Evolutionary conservation across 2,888 invertebrate genomes (phyloP), one percentile per base, ranked within the genome.

Genomic region (Diadromus collaris): DNA sequence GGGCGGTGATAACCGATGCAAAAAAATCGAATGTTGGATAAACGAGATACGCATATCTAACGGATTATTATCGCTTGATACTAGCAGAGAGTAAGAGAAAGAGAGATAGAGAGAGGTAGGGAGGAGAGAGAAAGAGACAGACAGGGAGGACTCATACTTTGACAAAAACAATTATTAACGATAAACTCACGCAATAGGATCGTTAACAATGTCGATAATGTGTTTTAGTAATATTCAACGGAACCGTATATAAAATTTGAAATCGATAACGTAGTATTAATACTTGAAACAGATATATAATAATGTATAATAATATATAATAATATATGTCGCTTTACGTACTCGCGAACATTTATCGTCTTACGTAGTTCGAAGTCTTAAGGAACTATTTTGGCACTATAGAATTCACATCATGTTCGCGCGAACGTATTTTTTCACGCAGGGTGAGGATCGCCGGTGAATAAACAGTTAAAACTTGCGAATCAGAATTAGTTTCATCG

Each of bases 241-340:
- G 80, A 89, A 88, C 83, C 86, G 84, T 89, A 88, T 79, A 79
- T 89, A 89, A 89, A 89, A 89, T 89, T 80, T 89, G 86, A 86
- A 88, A 86, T 87, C 78, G 75, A 81, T 88, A 89, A 88, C 88
- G 84, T 72, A 76, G 71, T 82, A 82, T 80, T 83, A 78, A 82
- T 84, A 81, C 78, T 80, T 73, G 79, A 83, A 86, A 86, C 84
- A 82, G 83, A 84, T 76, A 83, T 83, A 84, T 58, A 58, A 46
- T 61, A 29, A 64, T 54, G 16, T 16, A 56, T 70, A 69, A 65
- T 38, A 19, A 58, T 69, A 48, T 51, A 51, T 70, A 70, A 56
- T 48, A 64, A 64, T 69, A 65, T 60, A 32, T 32, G 65, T 76
- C 38, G 34, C 70, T 65, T 48, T 71, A 71, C 65, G 38, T 67